Base-by-base conservation (phyloP, 2,888 invertebrate genomes). In the Tinea pellionella region DNA sequence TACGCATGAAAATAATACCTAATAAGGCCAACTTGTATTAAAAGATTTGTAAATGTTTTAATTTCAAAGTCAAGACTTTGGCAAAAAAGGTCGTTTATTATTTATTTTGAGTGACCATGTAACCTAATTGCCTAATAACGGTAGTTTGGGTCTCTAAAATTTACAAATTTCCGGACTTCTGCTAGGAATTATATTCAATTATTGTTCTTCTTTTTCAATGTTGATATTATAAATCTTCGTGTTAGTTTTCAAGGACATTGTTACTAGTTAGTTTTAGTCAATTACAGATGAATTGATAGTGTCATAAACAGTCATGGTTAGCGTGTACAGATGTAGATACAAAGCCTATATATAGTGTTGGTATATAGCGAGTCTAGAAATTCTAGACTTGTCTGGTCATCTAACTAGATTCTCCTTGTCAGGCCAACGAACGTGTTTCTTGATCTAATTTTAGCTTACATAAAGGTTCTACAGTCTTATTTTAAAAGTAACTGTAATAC, bases 321-420 rank as follows among this genome's bases (percentile, higher is more conserved):
- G 53, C 53, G 24, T 19, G 53, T n/a, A 11, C 19, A 19, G 19
- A 24, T 19, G 53, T 24, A 53, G 53, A 37, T 37, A 37, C 9
- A 9, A n/a, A 18, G 47, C 47, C 15, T 13, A 15, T 47, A 8
- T 15, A 18, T 18, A 24, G 3, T 24, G 55, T n/a, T n/a, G n/a
- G 47, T 47, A 8, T 15, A 18, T 18, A 24, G 3, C 55, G 55
- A 57, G 32, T 13, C 32, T 29, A 57, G 57, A 57, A 30, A 57
- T 32, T 57, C 57, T 57, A 57, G 57, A 57, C 57, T 57, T 13
- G 57, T 57, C 57, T 57, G 57, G 57, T 57, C 57, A 57, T 13
- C 32, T 30, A n/a, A 57, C 57, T 32, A 57, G 57, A 57, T 57
- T 32, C 57, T 24, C 19, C 32, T 30, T 19, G 32, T 32, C 57